These are phyloP conservation scores for Thereva unica DNA, from an alignment of 2,888 invertebrate species.

Conservation along the genomic window DNA sequence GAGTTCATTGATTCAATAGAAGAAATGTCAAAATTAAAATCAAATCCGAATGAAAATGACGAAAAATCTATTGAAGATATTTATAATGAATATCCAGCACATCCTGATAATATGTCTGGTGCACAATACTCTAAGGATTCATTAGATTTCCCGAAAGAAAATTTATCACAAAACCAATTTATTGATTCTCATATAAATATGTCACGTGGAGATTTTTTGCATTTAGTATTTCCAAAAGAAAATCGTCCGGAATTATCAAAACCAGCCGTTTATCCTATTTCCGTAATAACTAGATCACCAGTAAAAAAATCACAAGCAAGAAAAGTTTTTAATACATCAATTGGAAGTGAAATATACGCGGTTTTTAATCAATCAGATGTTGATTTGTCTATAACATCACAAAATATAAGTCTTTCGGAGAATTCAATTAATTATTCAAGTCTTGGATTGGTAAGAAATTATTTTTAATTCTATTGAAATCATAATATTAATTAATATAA, in stretches of 20 bases:
- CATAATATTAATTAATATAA: conserved; percentile 16
- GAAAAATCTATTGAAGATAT: neutral
- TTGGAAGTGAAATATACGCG: conserved; percentile 46
- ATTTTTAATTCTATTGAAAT: neutral
- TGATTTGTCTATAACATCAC: conserved; percentile 44
- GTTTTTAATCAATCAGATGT: conserved; percentile 48
- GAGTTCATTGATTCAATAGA: conserved; percentile 39
- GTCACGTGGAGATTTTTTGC: conserved; percentile 46
- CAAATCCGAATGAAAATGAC: neutral
- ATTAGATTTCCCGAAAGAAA: conserved; percentile 21
- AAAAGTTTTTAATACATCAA: neutral
- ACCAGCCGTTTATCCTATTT: conserved; percentile 41
- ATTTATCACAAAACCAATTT: conserved; percentile 33
- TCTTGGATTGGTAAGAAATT: conserved; percentile 49
- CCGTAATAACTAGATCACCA: conserved; percentile 4
- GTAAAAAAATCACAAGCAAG: neutral
- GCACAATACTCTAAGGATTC: conserved; percentile 7
- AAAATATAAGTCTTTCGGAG: conserved; percentile 47
- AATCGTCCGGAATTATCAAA: conserved; percentile 17
- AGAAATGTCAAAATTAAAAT: conserved; percentile 31
- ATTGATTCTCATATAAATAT: conserved; percentile 46
- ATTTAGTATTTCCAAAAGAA: conserved; percentile 26
- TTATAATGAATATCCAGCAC: conserved; percentile 6
- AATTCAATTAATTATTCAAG: conserved; percentile 50
- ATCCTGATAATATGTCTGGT: conserved; percentile 6